These are phyloP conservation scores for Hemibagrus wyckioides DNA, from an alignment of 2,113 vertebrate species.

Conservation along the genomic window DNA sequence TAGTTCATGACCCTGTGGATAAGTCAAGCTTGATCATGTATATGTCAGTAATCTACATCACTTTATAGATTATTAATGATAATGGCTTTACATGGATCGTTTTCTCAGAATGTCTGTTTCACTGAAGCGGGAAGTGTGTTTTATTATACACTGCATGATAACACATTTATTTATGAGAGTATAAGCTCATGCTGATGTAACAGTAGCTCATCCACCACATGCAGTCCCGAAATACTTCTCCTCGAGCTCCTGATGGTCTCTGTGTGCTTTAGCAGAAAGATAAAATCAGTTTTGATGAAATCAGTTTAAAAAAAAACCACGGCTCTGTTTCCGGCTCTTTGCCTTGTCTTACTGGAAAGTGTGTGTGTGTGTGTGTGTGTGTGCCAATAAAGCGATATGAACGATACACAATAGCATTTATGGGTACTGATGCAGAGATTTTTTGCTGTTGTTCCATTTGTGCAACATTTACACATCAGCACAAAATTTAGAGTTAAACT, in stretches of 20 bases:
- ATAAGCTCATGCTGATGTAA: not conserved
- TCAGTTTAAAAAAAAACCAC: not conserved
- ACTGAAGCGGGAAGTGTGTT: not conserved
- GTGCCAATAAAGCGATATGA: not conserved
- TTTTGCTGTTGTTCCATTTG: not conserved
- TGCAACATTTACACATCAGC: not conserved
- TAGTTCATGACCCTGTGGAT: not conserved
- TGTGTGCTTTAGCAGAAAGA: not conserved
- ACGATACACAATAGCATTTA: not conserved
- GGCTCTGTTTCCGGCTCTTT: not conserved
- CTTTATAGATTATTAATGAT: not conserved
- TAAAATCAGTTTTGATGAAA: not conserved
- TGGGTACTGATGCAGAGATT: not conserved
- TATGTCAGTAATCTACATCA: not conserved
- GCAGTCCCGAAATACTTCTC: not conserved
- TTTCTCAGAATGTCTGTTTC: not conserved
- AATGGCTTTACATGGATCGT: not conserved
- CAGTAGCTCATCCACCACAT: not conserved
- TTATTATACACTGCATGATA: not conserved
- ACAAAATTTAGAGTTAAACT: not conserved
- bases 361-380: not conserved
- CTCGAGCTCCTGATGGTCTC: not conserved
- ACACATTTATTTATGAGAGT: not conserved
- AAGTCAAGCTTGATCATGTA: not conserved
- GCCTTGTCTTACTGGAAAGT: conserved; percentile 3